Evolutionary conservation across 2,113 vertebrate species (phyloP), one percentile per base, ranked within the genome.

Genomic region (Rattus rattus): DNA sequence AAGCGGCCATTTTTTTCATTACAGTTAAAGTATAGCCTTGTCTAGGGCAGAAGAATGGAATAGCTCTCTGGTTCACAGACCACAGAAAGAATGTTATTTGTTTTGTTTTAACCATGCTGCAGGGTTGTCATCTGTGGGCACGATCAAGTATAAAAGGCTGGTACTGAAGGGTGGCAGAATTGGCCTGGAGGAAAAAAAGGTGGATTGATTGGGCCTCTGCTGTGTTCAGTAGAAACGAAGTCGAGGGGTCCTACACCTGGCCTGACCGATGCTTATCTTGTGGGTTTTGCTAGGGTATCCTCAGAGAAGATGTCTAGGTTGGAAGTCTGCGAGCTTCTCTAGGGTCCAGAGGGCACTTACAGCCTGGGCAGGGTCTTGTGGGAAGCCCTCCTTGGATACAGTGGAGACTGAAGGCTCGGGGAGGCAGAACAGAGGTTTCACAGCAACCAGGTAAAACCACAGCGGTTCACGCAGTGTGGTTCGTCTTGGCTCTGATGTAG

Each of bases 21-120:
- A 14, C 77, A 47, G 77, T 77, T 96, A 5, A 87, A 59, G 9
- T 4, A 10, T 43, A 75, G 54, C 90, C n/a, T 77, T 91, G 59
- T 61, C 61, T 89, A 76, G 72, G 59, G 9, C 30, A 47, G 84
- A 79, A 39, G 33, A 28, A n/a, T 81, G 69, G 94, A 69, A 54
- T 52, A 8, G 2, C 47, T 81, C 9, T 77, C 39, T 86, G 39
- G 67, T 63, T 56, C 73, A 69, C 22, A 90, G 73, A 84, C 39
- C 28, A 10, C 47, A 73, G 77, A 76, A 89, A 86, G 28, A 77
- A 88, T 33, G 16, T 63, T 63, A 2, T 72, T 90, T 36, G 22
- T 81, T 95, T 90, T 92, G 5, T 92, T 95, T 92, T 75, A 39
- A 63, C 56, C 36, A 43, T 43, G 43, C 43, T 43, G 43, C 43